These are phyloP conservation scores for Drosophila ezoana DNA, from an alignment of 2,888 invertebrate genomes.

Conservation along the genomic window DNA sequence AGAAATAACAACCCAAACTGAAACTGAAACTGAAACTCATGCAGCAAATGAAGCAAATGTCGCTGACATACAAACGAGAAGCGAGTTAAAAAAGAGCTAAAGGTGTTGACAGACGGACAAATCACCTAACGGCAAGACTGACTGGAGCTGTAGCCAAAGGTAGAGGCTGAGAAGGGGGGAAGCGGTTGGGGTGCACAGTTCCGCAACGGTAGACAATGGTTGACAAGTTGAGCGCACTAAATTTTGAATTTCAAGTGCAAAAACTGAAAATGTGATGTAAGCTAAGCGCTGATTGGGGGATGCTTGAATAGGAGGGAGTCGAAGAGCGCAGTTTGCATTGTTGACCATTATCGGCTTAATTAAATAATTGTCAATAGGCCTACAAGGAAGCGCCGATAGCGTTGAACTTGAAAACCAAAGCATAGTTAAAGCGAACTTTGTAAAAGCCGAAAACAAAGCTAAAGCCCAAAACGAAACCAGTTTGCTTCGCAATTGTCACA, in stretches of 20 bases:
- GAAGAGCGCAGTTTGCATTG: background rate
- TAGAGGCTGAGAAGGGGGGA: background rate
- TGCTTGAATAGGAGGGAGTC: conserved; percentile 17
- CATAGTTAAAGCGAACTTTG: conserved; percentile 10
- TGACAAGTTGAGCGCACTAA: conserved; percentile 18
- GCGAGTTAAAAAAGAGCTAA: conserved; percentile 18
- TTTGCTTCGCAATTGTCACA: conserved; percentile 71
- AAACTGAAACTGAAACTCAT: conserved; percentile 61
- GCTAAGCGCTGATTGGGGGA: conserved; percentile 22
- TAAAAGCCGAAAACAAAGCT: conserved; percentile 26
- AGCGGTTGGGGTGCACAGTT: conserved; percentile 5
- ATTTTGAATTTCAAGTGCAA: conserved; percentile 52
- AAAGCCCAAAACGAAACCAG: conserved; percentile 56
- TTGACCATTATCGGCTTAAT: conserved; percentile 68
- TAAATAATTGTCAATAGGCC: conserved; percentile 64
- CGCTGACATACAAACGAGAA: conserved; percentile 63
- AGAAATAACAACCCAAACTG: conserved; percentile 24
- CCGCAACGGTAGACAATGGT: conserved; percentile 32
- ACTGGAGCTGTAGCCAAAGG: background rate
- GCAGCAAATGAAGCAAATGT: conserved; percentile 72
- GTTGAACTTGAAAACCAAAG: conserved; percentile 69
- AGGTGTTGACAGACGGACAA: conserved; percentile 68
- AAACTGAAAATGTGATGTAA: conserved; percentile 45
- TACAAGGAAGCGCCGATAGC: conserved; percentile 67
- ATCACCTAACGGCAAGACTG: conserved; percentile 51